These are phyloP conservation scores for Rambutsinella grinnellia DNA, from an alignment of 2,888 invertebrate species.

Conservation along the genomic window DNA sequence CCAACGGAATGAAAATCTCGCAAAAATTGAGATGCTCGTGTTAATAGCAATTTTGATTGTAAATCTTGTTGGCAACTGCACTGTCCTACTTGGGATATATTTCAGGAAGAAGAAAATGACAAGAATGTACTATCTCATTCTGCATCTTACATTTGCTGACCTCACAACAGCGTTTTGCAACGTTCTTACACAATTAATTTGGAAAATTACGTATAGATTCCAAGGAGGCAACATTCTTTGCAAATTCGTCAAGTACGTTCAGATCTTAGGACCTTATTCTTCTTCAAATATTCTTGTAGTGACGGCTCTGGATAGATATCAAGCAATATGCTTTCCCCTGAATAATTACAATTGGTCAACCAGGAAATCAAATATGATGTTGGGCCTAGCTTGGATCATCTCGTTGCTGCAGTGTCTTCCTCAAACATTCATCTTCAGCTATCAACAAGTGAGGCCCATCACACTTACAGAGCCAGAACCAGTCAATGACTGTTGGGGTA, in stretches of 20 bases:
- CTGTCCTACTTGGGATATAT: slow-evolving; percentile 75
- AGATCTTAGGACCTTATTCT: slow-evolving; percentile 77
- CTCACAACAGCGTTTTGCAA: slow-evolving; percentile 78
- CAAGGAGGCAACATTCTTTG: slow-evolving; percentile 73
- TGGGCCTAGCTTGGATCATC: slow-evolving; percentile 73
- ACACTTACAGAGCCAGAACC: no score
- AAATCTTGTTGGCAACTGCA: slow-evolving; percentile 75
- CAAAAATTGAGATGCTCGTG: no score
- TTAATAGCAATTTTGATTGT: no score
- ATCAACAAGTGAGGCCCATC: no score
- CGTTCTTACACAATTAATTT: slow-evolving; percentile 77
- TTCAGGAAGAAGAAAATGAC: slow-evolving; percentile 73
- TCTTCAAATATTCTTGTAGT: slow-evolving; percentile 70
- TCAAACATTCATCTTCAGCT: no score
- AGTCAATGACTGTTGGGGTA: slow-evolving; percentile 76
- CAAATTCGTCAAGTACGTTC: slow-evolving; percentile 78
- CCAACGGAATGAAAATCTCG: no score
- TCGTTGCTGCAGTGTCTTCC: slow-evolving; percentile 74
- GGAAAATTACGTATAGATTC: slow-evolving; percentile 75
- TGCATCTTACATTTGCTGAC: slow-evolving; percentile 79
- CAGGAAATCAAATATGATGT: slow-evolving; percentile 73
- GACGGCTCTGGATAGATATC: slow-evolving; percentile 74
- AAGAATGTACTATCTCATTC: slow-evolving; percentile 80
- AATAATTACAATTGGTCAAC: slow-evolving; percentile 76
- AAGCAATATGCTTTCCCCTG: slow-evolving; percentile 76